Percentiles rank a stretch among this genome's conserved stretches.
phyloP scores from a whole-genome alignment of 2,113 vertebrate species.

The Microtus ochrogaster region DNA sequence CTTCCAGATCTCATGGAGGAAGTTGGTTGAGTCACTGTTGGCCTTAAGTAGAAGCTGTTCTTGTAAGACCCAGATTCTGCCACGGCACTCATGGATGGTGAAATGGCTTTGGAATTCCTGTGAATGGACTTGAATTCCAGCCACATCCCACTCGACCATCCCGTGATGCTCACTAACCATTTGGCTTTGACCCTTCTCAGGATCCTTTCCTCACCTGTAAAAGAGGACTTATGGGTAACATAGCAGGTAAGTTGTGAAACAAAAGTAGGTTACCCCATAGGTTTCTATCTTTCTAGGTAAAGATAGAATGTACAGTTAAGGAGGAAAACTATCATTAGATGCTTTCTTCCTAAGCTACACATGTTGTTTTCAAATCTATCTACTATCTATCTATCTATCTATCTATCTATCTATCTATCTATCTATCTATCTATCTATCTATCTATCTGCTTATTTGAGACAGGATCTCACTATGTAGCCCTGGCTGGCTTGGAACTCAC shows the following conservation, averaged over 20 bases:
- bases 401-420: not conserved
- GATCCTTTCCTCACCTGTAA: not conserved
- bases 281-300: not conserved
- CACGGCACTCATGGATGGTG: not conserved
- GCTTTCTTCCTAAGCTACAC: not conserved
- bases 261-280: not conserved
- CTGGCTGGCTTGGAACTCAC: not conserved
- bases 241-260: not conserved
- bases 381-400: not conserved
- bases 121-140: not conserved
- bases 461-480: not conserved
- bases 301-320: not conserved
- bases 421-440: not conserved
- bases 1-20: not conserved
- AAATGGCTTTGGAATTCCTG: not conserved
- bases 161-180: not conserved
- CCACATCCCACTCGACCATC: rapidly evolving
- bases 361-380: not conserved
- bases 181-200: not conserved
- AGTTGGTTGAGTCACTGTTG: not conserved
- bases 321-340: not conserved
- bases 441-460: not conserved
- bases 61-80: not conserved
- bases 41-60: conserved; percentile 1
- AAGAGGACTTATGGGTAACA: not conserved